Percentiles rank a stretch among this genome's conserved stretches.
phyloP scores from a whole-genome alignment of 2,888 invertebrate species.

The Polydrusus pterygomalis region DNA sequence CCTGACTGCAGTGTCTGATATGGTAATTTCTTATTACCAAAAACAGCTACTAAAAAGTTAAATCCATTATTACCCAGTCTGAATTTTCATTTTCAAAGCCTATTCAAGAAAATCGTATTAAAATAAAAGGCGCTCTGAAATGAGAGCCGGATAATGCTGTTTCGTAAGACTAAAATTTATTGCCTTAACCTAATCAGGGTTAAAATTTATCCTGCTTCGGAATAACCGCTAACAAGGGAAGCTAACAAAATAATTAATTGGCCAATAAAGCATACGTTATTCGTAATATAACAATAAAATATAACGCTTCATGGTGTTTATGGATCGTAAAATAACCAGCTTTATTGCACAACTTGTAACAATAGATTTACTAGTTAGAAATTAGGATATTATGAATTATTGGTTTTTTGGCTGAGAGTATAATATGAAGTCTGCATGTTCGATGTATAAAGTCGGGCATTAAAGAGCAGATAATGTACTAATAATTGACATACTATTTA shows the following conservation, averaged over 20 bases:
- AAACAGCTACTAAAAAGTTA: no score
- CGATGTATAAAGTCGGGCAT: no score
- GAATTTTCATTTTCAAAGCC: conserved; percentile 19
- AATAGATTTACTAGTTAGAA: no score
- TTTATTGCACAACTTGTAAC: no score
- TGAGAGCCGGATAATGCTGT: not conserved
- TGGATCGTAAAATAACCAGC: not conserved
- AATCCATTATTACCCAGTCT: not conserved
- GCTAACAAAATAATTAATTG: conserved; percentile 17
- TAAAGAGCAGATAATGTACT: no score
- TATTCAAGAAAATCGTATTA: conserved; percentile 18
- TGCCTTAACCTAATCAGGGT: not conserved
- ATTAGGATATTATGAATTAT: no score
- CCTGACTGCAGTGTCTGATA: not conserved
- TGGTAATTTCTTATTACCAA: not conserved
- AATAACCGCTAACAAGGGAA: not conserved
- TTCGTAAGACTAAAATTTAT: not conserved
- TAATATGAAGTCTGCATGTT: no score
- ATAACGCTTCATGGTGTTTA: not conserved
- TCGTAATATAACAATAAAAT: conserved; percentile 16
- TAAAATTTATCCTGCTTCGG: not conserved
- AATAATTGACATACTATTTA: no score
- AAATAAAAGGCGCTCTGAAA: conserved; percentile 19
- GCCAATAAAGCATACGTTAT: conserved; percentile 3
- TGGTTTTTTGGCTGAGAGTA: no score